Conservation (phyloP, 2,797 vertebrate species). For the Enteromius radiatus region DNA sequence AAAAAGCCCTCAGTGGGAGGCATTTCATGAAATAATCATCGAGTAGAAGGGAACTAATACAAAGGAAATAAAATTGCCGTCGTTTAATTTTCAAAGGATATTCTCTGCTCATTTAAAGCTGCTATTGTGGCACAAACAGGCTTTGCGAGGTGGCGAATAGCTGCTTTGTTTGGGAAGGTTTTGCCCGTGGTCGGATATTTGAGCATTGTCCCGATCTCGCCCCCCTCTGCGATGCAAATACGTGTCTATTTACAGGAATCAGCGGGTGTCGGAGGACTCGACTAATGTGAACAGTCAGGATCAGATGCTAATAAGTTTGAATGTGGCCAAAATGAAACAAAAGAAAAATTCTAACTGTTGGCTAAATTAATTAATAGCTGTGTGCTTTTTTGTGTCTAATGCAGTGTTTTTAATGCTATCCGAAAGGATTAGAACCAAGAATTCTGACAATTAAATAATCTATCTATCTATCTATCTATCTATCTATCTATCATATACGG, state of each 20-base stretch:
- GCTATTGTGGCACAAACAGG: conserved; percentile 60
- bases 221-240: conserved; percentile 63
- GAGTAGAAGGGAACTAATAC: conserved; percentile 4
- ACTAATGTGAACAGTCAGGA: conserved; percentile 53
- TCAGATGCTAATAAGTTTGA: conserved; percentile 51
- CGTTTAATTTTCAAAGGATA: conserved; percentile 62
- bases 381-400: background rate
- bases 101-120: conserved; percentile 63
- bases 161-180: conserved; percentile 68
- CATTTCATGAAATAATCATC: conserved; percentile 21
- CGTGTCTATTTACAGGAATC: conserved; percentile 60
- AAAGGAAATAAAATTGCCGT: conserved; percentile 38
- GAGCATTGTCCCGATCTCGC: conserved; percentile 52
- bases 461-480: background rate
- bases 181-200: conserved; percentile 62
- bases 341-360: background rate
- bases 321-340: conserved; percentile 41
- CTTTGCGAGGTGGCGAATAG: conserved; percentile 56
- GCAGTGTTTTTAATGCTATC: background rate
- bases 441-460: background rate
- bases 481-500: too few species aligned
- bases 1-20: background rate
- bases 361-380: background rate
- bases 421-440: background rate
- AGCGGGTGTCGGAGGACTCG: conserved; percentile 60